A percentile compares a stretch with the other conserved stretches of the same genome.
Evolutionary conservation across 2,888 invertebrate species (phyloP).

Genomic region (Pegoplata infirma): DNA sequence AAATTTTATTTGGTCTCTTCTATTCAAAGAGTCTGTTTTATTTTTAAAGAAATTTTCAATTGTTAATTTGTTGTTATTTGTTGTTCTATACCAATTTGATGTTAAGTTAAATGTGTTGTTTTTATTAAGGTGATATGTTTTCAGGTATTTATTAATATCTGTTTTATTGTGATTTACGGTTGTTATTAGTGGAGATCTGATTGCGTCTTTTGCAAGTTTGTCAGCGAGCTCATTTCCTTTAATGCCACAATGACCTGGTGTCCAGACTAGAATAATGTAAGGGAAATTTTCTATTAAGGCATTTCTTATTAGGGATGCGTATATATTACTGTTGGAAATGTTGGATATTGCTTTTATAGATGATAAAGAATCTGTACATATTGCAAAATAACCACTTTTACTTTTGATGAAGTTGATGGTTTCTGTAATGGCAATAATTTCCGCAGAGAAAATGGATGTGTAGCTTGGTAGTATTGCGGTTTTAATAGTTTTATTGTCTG

Average conservation of each 20-base stretch:
- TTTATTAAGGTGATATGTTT: neutral
- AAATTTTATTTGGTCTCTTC: neutral
- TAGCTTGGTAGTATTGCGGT: neutral
- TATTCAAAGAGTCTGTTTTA: neutral
- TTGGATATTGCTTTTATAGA: neutral
- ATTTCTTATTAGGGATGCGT: neutral
- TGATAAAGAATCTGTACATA: neutral
- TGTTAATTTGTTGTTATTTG: neutral
- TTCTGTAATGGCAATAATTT: conserved; percentile 10
- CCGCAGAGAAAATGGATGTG: neutral
- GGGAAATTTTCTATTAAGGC: neutral
- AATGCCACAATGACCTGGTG: no score
- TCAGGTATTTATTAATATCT: neutral
- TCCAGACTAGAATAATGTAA: conserved; percentile 2
- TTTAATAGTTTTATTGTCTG: neutral
- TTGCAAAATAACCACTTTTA: neutral
- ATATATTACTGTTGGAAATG: neutral
- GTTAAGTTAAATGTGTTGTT: neutral
- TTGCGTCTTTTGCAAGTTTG: neutral
- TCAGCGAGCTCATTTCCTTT: conserved; percentile 9
- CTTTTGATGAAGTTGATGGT: neutral
- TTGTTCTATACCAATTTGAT: neutral
- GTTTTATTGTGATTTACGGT: neutral
- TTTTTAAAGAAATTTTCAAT: neutral
- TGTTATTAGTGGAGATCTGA: neutral